Evolutionary conservation across 2,888 invertebrate genomes (phyloP).

Genomic region (Rhaphigaster nebulosa): DNA sequence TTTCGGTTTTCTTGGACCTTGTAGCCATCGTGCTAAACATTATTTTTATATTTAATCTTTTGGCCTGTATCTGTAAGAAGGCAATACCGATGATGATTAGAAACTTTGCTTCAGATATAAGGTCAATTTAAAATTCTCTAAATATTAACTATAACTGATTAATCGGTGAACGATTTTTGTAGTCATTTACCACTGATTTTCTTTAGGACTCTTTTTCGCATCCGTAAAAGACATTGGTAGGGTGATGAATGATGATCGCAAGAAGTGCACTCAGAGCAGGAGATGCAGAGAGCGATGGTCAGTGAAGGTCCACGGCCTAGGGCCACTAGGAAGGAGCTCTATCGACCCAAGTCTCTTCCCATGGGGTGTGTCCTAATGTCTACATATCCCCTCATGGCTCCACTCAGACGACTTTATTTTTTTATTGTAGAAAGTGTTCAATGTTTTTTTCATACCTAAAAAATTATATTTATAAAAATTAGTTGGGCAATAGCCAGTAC

Average conservation of each 20-base stretch:
- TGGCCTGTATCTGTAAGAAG: no score
- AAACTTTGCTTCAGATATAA: no score
- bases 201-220: neutral
- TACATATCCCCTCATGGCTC: conserved; percentile 11
- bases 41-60: no score
- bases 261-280: no score
- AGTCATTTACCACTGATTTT: neutral
- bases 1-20: no score
- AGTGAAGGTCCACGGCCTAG: conserved; percentile 16
- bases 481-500: no score
- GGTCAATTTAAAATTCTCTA: no score
- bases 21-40: no score
- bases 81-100: no score
- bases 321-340: conserved; percentile 29
- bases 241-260: neutral
- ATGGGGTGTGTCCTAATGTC: conserved; percentile 42
- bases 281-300: neutral
- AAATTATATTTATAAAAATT: no score
- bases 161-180: neutral
- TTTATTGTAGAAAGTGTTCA: neutral
- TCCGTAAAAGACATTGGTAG: neutral
- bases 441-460: no score
- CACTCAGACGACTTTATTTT: neutral
- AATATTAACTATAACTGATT: no score
- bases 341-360: conserved; percentile 36